A percentile compares a stretch with the other conserved stretches of the same genome.
Conservation (phyloP, 1,140 invertebrate genomes). For the Calephelis virginiensis region DNA sequence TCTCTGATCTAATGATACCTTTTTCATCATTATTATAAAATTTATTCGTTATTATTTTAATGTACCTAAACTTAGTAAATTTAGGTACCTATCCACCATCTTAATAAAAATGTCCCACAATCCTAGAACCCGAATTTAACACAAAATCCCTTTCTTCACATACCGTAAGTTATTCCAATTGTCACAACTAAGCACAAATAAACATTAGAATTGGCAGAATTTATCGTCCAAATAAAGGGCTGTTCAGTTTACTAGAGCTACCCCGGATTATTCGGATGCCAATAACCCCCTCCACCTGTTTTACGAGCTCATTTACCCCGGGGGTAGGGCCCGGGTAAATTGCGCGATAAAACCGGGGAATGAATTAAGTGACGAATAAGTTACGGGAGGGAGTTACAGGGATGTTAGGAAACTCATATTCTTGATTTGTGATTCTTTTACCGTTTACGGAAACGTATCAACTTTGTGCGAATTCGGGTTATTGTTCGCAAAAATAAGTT, state of each 20-base stretch:
- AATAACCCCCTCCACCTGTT: conserved; percentile 26
- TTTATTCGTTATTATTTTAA: too few relatives aligned
- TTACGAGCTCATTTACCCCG: conserved; percentile 37
- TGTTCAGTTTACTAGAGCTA: conserved; percentile 22
- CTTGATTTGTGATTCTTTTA: conserved; percentile 3
- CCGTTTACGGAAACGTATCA: too few relatives aligned
- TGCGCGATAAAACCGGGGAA: conserved; percentile 26
- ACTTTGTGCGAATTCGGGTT: too few relatives aligned
- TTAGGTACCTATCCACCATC: too few relatives aligned
- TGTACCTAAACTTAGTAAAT: too few relatives aligned
- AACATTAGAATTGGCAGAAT: conserved; percentile 25
- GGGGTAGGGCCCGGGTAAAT: conserved; percentile 20
- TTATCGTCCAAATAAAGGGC: conserved; percentile 36
- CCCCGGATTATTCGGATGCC: conserved; percentile 29
- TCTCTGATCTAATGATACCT: too few relatives aligned
- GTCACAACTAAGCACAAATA: conserved; percentile 22
- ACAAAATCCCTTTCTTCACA: not conserved
- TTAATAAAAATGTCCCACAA: too few relatives aligned
- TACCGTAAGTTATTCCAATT: conserved; percentile 12
- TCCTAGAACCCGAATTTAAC: too few relatives aligned
- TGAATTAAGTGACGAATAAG: conserved; percentile 30
- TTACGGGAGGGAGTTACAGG: not conserved
- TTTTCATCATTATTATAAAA: too few relatives aligned
- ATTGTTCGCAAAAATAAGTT: too few relatives aligned
- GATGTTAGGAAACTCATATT: not conserved